These are phyloP conservation scores for Apantesis nais DNA, from an alignment of 2,888 invertebrate species.

Conservation along the genomic window DNA sequence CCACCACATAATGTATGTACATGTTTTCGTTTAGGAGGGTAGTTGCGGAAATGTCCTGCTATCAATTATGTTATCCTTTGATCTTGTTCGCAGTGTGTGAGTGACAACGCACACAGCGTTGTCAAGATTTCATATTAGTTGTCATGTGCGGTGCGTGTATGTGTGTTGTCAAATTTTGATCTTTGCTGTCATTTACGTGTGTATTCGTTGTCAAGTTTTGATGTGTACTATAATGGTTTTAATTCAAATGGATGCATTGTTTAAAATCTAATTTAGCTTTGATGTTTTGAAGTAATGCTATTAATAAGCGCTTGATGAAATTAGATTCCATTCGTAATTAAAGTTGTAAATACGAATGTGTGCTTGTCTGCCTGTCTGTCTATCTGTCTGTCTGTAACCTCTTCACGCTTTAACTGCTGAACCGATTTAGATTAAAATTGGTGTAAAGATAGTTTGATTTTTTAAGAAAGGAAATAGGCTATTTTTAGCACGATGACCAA, in stretches of 20 bases:
- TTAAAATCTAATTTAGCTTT: not conserved
- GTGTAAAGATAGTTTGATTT: too few relatives aligned
- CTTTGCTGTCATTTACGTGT: not conserved
- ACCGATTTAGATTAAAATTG: too few relatives aligned
- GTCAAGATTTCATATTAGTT: not conserved
- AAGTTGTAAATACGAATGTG: too few relatives aligned
- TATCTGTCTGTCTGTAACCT: too few relatives aligned
- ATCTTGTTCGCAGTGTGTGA: slow-evolving; percentile 26
- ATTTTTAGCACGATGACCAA: too few relatives aligned
- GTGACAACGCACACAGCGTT: too few relatives aligned
- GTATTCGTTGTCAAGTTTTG: too few relatives aligned
- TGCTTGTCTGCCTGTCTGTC: too few relatives aligned
- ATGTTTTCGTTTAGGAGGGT: slow-evolving; percentile 24
- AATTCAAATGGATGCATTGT: not conserved
- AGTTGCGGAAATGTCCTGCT: slow-evolving; percentile 32
- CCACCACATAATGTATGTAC: slow-evolving; percentile 39
- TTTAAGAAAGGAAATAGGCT: too few relatives aligned
- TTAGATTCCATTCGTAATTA: too few relatives aligned
- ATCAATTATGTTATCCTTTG: slow-evolving; percentile 40
- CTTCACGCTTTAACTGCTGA: too few relatives aligned
- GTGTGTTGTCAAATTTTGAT: slow-evolving; percentile 18
- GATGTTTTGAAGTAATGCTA: not conserved
- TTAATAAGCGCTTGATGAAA: not conserved
- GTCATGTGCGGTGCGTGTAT: not conserved
- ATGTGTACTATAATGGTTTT: not conserved